A percentile compares a stretch with the other conserved stretches of the same genome.
phyloP scores from a whole-genome alignment of 2,113 vertebrate genomes.

The Albula glossodonta region DNA sequence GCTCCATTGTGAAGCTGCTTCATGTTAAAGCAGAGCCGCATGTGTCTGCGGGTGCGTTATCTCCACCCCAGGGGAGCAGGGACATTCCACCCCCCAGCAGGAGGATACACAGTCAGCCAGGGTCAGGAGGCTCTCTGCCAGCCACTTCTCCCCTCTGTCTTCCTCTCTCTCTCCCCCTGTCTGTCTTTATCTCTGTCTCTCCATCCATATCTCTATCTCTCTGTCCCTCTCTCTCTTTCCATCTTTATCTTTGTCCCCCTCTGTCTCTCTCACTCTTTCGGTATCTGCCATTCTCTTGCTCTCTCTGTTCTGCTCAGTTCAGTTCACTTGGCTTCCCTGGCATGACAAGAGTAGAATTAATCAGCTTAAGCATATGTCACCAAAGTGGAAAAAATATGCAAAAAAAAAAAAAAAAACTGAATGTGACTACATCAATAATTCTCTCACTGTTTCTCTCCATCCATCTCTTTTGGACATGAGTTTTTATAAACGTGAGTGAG shows the following conservation, averaged over 20 bases:
- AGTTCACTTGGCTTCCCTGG: not conserved
- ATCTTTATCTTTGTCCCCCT: not conserved
- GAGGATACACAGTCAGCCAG: constrained; percentile 61
- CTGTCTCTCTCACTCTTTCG: not conserved
- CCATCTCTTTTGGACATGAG: not conserved
- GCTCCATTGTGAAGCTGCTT: not conserved
- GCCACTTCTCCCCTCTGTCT: constrained; percentile 39
- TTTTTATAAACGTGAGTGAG: too few species aligned
- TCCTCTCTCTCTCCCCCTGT: constrained; percentile 19
- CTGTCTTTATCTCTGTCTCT: not conserved
- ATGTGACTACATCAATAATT: not conserved
- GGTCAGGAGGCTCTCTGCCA: constrained; percentile 47
- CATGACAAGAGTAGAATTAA: too few species aligned
- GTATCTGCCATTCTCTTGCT: not conserved
- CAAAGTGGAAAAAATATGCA: too few species aligned
- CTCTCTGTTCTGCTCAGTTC: not conserved
- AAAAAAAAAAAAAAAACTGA: too few species aligned
- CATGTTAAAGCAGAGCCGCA: not conserved
- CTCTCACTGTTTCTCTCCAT: not conserved
- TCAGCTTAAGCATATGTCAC: too few species aligned
- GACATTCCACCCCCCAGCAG: constrained; percentile 66
- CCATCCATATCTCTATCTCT: not conserved
- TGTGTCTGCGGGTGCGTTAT: constrained; percentile 57
- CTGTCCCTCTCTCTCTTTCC: not conserved
- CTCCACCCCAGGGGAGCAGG: constrained; percentile 53